Evolutionary conservation across 2,888 invertebrate species (phyloP), one percentile per base, ranked within the genome.

Genomic region (Ectropis crepuscularia): DNA sequence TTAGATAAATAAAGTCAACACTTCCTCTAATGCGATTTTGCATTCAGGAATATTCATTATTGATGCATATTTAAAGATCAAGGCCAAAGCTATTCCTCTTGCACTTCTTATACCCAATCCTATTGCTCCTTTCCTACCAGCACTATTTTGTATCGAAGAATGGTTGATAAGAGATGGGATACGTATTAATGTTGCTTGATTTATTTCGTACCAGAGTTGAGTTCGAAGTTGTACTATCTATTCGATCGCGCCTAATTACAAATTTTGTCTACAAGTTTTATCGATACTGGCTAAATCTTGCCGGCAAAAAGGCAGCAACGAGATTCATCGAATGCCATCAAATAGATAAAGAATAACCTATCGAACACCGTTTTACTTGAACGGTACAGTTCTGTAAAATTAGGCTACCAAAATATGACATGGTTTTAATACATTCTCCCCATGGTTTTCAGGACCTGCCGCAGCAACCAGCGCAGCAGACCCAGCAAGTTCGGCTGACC

Each of bases 401-500:
- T 46, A 12, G 6, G 45, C 11, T 45, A n/a, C n/a, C n/a, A 28
- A 28, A 28, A 2, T 1, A 36, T 42, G n/a, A 53, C 38, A 8
- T 28, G 5, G 45, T 64, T 61, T 58, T 79, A 74, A 85, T 70
- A 72, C 55, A 39, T 68, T 54, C 47, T 53, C 72, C 72, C 67
- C 74, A 58, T 73, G 66, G 59, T 72, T 90, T 90, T 64, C 90
- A 90, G 91, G 88, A 86, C 57, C 69, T 86, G 57, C 81, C 78
- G 55, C 85, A 84, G 70, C 57, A 72, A 11, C 53, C 43, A 37
- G 68, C 73, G 55, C 83, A 78, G 61, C 81, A 76, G 64, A 74
- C 66, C 41, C 75, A 75, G 47, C 81, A 77, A 54, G 67, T 77
- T 12, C 76, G 69, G 16, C 5, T 45, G 47, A 72, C 75, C 12